phyloP scores from a whole-genome alignment of 2,797 vertebrate genomes.

The Pterois miles region DNA sequence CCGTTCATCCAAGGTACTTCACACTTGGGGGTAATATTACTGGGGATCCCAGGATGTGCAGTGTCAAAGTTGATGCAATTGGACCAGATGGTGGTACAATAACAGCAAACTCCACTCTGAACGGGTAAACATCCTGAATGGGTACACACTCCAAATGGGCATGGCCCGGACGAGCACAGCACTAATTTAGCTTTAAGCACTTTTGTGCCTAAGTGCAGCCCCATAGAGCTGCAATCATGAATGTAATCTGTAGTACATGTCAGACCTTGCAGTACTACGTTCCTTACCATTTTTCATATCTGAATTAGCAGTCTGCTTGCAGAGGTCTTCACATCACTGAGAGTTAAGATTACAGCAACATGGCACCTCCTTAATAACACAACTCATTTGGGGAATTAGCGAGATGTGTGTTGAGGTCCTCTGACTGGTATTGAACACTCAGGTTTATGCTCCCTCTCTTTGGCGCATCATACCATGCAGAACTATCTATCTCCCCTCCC shows the following conservation, averaged over 20 bases:
- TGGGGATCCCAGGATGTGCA: fast-evolving
- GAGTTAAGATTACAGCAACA: constrained; percentile 27
- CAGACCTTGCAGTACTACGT: not conserved
- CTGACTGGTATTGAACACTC: constrained; percentile 7
- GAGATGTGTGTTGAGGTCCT: constrained; percentile 9
- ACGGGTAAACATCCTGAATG: too few species aligned
- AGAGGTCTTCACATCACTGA: constrained; percentile 5
- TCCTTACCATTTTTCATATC: not conserved
- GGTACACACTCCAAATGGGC: too few species aligned
- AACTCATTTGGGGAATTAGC: constrained; percentile 44
- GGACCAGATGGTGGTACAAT: too few species aligned
- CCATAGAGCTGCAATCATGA: fast-evolving
- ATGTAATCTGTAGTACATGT: not conserved
- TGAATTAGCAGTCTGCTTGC: not conserved
- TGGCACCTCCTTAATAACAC: constrained; percentile 29
- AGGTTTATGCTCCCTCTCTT: constrained; percentile 23
- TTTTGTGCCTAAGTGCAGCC: not conserved
- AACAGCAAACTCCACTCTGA: too few species aligned
- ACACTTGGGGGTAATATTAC: too few species aligned
- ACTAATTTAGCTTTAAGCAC: too few species aligned
- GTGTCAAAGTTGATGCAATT: too few species aligned
- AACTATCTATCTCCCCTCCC: constrained; percentile 37
- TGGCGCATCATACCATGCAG: constrained; percentile 26
- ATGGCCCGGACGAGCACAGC: too few species aligned
- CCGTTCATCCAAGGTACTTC: too few species aligned